phyloP scores from a whole-genome alignment of 1,140 invertebrate species.

The Drosophila sechellia region DNA sequence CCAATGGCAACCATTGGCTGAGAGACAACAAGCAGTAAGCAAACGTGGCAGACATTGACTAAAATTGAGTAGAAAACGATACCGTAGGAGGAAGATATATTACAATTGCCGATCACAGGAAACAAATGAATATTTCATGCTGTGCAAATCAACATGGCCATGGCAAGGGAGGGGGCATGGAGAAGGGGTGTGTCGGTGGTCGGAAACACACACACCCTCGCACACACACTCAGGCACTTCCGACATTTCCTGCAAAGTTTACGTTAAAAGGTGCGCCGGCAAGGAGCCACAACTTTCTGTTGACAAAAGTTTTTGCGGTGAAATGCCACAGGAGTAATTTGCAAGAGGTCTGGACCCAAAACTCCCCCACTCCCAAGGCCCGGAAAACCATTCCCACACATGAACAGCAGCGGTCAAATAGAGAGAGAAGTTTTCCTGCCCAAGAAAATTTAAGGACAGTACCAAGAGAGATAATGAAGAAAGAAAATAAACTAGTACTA shows the following conservation, averaged over 20 bases:
- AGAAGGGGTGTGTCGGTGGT: not conserved
- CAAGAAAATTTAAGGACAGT: not conserved
- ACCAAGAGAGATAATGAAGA: too few species aligned
- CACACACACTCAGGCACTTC: conserved; percentile 38
- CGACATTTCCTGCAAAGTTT: conserved; percentile 63
- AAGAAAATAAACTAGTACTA: too few species aligned
- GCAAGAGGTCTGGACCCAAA: conserved; percentile 50
- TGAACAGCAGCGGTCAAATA: conserved; percentile 21
- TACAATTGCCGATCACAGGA: conserved; percentile 82
- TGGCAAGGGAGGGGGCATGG: not conserved
- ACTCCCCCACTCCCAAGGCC: conserved; percentile 8
- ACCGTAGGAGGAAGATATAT: conserved; percentile 80
- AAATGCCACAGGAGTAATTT: conserved; percentile 83
- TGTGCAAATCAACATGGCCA: conserved; percentile 71
- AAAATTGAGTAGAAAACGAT: conserved; percentile 82
- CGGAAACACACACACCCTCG: conserved; percentile 9
- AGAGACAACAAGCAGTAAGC: conserved; percentile 57
- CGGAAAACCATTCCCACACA: conserved; percentile 28
- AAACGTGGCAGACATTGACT: conserved; percentile 71
- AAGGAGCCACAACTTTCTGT: conserved; percentile 75
- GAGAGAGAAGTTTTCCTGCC: too few species aligned
- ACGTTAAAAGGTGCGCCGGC: conserved; percentile 62
- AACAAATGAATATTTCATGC: conserved; percentile 83
- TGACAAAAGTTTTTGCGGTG: conserved; percentile 82
- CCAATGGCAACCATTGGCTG: conserved; percentile 47